A percentile compares a stretch with the other conserved stretches of the same genome.
phyloP scores from a whole-genome alignment of 2,797 vertebrate genomes.

The Molossus molossus region DNA sequence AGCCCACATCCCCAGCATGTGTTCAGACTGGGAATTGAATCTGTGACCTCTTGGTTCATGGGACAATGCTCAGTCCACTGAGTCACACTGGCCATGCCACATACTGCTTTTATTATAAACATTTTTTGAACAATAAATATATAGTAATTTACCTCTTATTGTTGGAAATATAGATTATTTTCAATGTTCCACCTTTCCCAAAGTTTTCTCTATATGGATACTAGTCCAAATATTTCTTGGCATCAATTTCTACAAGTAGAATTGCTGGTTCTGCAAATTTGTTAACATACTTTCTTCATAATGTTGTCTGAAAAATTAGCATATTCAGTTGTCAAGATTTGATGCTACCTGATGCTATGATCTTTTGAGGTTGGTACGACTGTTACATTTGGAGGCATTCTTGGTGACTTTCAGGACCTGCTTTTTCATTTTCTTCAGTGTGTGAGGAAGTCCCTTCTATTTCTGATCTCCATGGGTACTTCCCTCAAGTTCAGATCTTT shows the following conservation, averaged over 20 bases:
- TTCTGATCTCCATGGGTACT: neutral
- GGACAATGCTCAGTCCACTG: no score
- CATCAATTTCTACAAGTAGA: neutral
- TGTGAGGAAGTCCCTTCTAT: neutral
- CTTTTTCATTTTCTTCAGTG: neutral
- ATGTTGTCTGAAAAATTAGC: neutral
- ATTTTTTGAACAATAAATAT: neutral
- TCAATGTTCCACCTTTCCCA: neutral
- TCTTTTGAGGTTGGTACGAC: neutral
- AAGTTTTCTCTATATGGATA: conserved; percentile 39
- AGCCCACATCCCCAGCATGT: no score
- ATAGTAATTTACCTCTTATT: conserved; percentile 22
- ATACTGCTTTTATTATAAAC: neutral
- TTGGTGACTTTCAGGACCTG: neutral
- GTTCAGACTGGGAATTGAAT: no score
- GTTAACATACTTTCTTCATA: conserved; percentile 6
- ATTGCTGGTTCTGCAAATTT: neutral
- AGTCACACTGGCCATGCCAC: no score
- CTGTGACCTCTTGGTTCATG: no score
- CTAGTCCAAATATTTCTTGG: conserved; percentile 27
- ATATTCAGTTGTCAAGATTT: neutral
- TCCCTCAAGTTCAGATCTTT: neutral
- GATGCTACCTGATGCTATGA: neutral
- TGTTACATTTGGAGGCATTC: neutral
- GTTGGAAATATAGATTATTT: neutral